A percentile compares a stretch with the other conserved stretches of the same genome.
Evolutionary conservation across 53 echinoderm and acorn worm species (phyloP).

Genomic region (Echinarachnius parma): DNA sequence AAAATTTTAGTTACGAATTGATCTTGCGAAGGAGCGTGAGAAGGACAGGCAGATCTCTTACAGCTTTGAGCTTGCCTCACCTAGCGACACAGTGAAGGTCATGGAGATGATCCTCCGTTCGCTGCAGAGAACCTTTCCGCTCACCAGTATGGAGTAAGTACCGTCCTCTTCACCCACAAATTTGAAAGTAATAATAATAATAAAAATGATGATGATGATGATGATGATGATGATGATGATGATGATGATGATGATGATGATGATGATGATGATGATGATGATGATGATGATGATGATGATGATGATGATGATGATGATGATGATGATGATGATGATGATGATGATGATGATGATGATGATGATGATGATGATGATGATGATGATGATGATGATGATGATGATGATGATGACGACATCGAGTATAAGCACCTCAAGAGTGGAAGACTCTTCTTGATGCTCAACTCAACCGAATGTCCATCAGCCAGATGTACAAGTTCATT

Average conservation of each 20-base stretch:
- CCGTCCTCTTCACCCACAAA: neutral
- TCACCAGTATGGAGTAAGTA: slow-evolving; percentile 83
- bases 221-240: slow-evolving; percentile 6
- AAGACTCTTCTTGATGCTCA: no score
- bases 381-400: neutral
- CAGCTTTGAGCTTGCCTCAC: slow-evolving; percentile 29
- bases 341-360: slow-evolving; percentile 5
- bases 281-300: neutral
- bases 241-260: neutral
- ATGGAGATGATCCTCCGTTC: slow-evolving; percentile 73
- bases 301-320: slow-evolving; percentile 12
- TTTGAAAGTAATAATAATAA: slow-evolving; percentile 14
- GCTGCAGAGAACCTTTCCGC: slow-evolving; percentile 76
- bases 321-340: slow-evolving; percentile 9
- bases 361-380: neutral
- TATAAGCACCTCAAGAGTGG: no score
- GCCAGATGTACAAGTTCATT: no score
- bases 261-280: neutral
- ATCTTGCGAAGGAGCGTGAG: slow-evolving; percentile 34
- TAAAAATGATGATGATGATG: slow-evolving; percentile 23
- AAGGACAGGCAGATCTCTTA: slow-evolving; percentile 44
- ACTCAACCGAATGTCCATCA: no score
- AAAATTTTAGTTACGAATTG: slow-evolving; percentile 33
- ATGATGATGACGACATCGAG: neutral
- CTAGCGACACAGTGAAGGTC: slow-evolving; percentile 50